Conservation (phyloP, 2,797 vertebrate species). For the Xiphophorus birchmanni region DNA sequence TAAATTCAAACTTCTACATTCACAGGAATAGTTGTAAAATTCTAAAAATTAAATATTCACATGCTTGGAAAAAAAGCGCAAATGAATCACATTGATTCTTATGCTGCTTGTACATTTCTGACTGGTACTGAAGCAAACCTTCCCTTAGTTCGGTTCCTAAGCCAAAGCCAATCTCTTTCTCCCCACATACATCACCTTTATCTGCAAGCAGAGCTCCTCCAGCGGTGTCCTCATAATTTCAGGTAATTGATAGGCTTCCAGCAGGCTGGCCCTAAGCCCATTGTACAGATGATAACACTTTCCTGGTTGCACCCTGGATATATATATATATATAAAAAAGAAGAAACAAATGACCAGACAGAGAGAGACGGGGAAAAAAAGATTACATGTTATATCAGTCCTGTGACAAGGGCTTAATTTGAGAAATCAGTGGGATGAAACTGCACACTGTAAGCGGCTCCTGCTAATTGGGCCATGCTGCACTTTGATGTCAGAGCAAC, state of each 20-base stretch:
- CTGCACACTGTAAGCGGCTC: slow-evolving; percentile 35
- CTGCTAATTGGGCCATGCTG: slow-evolving; percentile 60
- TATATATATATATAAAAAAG: slow-evolving; percentile 19
- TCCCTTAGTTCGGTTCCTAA: slow-evolving; percentile 46
- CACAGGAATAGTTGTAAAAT: not conserved
- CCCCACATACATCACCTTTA: slow-evolving; percentile 85
- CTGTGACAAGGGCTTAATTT: slow-evolving; percentile 43
- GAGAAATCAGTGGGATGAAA: slow-evolving; percentile 52
- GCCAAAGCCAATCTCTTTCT: slow-evolving; percentile 7
- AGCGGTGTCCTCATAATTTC: slow-evolving; percentile 96
- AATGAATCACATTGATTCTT: not conserved
- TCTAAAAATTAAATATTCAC: not conserved
- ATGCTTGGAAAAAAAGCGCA: not conserved
- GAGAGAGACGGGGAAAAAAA: not conserved
- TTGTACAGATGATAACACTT: slow-evolving; percentile 98
- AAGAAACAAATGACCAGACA: slow-evolving; percentile 13
- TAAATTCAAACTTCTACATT: not conserved
- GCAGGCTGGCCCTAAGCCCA: slow-evolving; percentile 89
- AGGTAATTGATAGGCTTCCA: slow-evolving; percentile 94
- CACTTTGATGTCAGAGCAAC: slow-evolving; percentile 51
- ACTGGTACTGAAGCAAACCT: slow-evolving; percentile 5
- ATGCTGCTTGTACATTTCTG: not conserved
- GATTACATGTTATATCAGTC: slow-evolving; percentile 24
- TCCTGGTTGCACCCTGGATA: slow-evolving; percentile 91
- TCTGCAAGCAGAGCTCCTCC: slow-evolving; percentile 97